These are phyloP conservation scores for Bubo blakistoni DNA, from an alignment of 2,113 vertebrate species.

Conservation along the genomic window DNA sequence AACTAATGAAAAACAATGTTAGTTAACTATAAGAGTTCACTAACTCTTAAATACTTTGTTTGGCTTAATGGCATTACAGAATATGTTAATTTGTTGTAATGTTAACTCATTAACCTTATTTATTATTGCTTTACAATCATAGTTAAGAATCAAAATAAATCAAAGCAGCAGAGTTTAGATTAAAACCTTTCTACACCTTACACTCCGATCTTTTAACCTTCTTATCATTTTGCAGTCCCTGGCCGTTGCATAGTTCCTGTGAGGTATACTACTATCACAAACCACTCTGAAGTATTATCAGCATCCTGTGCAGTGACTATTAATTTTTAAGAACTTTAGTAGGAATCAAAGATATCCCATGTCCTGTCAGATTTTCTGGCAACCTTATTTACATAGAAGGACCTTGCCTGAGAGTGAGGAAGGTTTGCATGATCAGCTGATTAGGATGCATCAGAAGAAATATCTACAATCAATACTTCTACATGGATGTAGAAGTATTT, in stretches of 20 bases:
- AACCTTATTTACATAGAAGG: not conserved
- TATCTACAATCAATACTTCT: not conserved
- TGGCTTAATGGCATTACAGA: not conserved
- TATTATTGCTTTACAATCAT: not conserved
- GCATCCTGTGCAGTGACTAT: not conserved
- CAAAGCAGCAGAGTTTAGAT: not conserved
- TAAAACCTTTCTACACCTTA: not conserved
- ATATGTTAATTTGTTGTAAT: not conserved
- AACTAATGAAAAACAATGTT: not conserved
- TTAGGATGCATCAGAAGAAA: not conserved
- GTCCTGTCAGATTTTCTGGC: not conserved
- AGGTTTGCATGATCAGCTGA: not conserved
- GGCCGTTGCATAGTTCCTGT: not conserved
- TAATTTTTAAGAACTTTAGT: not conserved
- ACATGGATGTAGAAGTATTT: not conserved
- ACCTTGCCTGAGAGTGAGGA: not conserved
- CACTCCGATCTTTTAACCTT: not conserved
- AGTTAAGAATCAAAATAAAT: not conserved
- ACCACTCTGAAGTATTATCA: not conserved
- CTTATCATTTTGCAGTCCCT: not conserved
- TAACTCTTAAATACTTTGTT: not conserved
- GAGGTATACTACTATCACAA: not conserved
- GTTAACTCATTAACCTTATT: not conserved
- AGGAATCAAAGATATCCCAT: not conserved
- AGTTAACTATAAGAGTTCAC: not conserved